These are phyloP conservation scores for Takifugu ocellatus DNA, from an alignment of 2,797 vertebrate species.

Conservation along the genomic window DNA sequence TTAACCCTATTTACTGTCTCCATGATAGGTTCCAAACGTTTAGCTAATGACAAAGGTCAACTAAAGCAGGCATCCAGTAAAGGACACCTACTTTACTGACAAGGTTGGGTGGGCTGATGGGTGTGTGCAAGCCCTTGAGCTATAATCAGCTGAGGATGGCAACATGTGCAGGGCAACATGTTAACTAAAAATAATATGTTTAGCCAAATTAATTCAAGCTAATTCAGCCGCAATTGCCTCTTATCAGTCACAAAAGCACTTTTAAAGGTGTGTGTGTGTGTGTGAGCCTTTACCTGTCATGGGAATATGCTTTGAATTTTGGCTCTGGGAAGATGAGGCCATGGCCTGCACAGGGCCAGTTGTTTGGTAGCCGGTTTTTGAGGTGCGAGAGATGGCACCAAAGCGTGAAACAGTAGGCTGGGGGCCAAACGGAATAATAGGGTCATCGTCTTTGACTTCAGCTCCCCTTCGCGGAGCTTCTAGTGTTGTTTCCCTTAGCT, in stretches of 20 bases:
- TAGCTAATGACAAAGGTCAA: no score
- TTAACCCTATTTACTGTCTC: no score
- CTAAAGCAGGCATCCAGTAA: no score
- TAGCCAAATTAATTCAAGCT: neutral
- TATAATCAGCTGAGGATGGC: no score
- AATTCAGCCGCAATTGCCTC: neutral
- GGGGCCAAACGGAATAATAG: conserved; percentile 96
- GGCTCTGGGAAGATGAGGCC: conserved; percentile 79
- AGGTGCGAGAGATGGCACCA: conserved; percentile 95
- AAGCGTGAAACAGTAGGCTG: conserved; percentile 96
- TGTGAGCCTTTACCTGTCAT: conserved; percentile 59
- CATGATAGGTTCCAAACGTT: no score
- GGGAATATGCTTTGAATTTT: conserved; percentile 75
- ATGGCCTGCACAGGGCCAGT: conserved; percentile 88
- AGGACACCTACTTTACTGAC: no score
- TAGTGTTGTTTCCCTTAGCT: conserved; percentile 84
- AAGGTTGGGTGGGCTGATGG: no score
- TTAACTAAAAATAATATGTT: neutral
- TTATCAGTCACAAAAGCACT: neutral
- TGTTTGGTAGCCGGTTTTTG: conserved; percentile 93
- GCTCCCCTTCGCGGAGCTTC: conserved; percentile 88
- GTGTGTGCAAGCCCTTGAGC: no score
- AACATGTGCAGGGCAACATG: neutral
- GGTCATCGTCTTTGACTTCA: conserved; percentile 92
- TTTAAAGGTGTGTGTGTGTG: no score